Conservation (phyloP, 2,888 invertebrate genomes). For the Pammene fasciana region DNA sequence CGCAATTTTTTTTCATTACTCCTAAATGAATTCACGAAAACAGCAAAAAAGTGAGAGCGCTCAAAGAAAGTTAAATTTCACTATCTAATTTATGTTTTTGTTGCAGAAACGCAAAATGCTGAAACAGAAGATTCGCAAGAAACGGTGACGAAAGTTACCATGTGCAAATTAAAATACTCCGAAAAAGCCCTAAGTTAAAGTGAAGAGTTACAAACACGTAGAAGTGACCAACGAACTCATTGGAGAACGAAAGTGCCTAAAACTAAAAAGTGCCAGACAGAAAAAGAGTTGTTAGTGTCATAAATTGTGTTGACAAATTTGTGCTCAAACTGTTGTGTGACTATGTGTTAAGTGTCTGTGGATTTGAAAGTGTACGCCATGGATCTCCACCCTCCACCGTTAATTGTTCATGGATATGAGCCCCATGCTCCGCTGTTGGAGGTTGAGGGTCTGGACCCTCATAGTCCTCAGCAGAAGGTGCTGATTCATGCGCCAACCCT, state of each 20-base stretch:
- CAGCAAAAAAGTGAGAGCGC: constrained; percentile 10
- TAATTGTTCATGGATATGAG: constrained; percentile 77
- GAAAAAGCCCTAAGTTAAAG: constrained; percentile 60
- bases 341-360: constrained; percentile 13
- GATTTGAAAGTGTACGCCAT: constrained; percentile 52
- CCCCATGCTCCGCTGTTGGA: constrained; percentile 77
- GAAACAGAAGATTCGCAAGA: constrained; percentile 71
- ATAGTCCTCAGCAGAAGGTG: constrained; percentile 79
- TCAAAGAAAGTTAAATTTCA: constrained; percentile 2
- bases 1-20: not conserved
- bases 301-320: constrained; percentile 7
- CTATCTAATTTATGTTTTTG: constrained; percentile 39
- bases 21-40: not conserved
- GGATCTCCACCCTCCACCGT: constrained; percentile 77
- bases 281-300: not conserved
- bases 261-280: constrained; percentile 4
- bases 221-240: constrained; percentile 52
- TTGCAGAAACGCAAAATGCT: constrained; percentile 70
- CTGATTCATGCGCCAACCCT: constrained; percentile 75
- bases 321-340: constrained; percentile 3
- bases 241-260: constrained; percentile 54
- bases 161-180: constrained; percentile 62
- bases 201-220: constrained; percentile 50
- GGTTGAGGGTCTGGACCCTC: constrained; percentile 77
- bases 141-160: constrained; percentile 62